These are phyloP conservation scores for Dermatemys mawii DNA, from an alignment of 2,113 vertebrate genomes.

Conservation along the genomic window DNA sequence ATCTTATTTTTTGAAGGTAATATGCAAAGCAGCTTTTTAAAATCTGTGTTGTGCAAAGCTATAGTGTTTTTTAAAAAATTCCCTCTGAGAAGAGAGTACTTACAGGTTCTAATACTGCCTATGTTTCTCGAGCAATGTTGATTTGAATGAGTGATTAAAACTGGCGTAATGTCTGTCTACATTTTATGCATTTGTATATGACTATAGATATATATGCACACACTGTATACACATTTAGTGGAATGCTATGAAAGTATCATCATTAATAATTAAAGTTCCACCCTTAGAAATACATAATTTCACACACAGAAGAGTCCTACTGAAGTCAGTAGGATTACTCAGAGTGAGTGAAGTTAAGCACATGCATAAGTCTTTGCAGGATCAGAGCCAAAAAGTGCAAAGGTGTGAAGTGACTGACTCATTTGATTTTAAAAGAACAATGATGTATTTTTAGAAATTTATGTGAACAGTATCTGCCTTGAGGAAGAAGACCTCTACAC, in stretches of 20 bases:
- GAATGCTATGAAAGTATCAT: neutral
- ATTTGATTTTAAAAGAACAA: no score
- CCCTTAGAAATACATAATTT: neutral
- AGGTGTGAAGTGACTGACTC: neutral
- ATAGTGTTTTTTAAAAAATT: neutral
- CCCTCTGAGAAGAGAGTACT: neutral
- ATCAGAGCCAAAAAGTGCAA: rapidly evolving
- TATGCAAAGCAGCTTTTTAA: neutral
- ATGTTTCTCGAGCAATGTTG: neutral
- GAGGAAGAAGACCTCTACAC: no score
- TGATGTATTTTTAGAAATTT: no score
- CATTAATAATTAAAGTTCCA: neutral
- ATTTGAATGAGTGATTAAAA: neutral
- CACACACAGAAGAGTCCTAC: neutral
- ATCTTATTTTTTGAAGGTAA: neutral
- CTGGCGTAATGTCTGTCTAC: neutral
- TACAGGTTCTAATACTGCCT: neutral
- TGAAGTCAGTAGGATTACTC: neutral
- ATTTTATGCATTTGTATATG: neutral
- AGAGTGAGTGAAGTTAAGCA: neutral
- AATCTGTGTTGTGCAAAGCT: neutral
- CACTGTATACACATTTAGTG: neutral
- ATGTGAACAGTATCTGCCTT: no score
- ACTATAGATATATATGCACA: neutral
- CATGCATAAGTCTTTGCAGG: rapidly evolving